These are phyloP conservation scores for Xestia xanthographa DNA, from an alignment of 2,888 invertebrate species.

Conservation along the genomic window DNA sequence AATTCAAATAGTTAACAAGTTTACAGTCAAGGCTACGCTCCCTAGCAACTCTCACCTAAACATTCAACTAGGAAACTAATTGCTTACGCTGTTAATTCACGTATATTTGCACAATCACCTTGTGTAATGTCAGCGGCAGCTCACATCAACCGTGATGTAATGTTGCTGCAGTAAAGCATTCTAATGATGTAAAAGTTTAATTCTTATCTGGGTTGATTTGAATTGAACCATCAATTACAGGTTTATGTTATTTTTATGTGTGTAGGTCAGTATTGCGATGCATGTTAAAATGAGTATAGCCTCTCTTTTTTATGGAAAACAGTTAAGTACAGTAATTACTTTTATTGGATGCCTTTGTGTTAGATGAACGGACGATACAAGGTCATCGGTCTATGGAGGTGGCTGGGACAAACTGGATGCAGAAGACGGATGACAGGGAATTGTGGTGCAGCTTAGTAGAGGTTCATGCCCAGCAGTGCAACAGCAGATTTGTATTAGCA, in stretches of 20 bases:
- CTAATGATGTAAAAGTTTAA: constrained; percentile 61
- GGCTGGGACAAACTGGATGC: not conserved
- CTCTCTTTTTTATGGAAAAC: not conserved
- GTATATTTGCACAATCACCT: constrained; percentile 65
- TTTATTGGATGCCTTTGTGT: not conserved
- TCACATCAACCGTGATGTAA: constrained; percentile 64
- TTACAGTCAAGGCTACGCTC: constrained; percentile 44
- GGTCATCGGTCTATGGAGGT: not conserved
- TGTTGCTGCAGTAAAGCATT: constrained; percentile 35
- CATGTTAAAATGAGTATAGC: not conserved
- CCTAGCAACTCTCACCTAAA: constrained; percentile 34
- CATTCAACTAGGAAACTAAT: constrained; percentile 55
- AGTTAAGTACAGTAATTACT: not conserved
- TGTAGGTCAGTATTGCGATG: constrained; percentile 8
- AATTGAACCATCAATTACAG: constrained; percentile 23
- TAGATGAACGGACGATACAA: not conserved
- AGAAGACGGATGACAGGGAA: not conserved
- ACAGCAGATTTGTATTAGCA: too few relatives aligned
- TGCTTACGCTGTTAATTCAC: constrained; percentile 48
- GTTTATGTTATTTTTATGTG: not conserved
- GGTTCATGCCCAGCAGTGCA: not conserved
- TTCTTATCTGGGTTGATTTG: constrained; percentile 44
- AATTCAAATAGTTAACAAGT: constrained; percentile 31
- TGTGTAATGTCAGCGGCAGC: constrained; percentile 59
- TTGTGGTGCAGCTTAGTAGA: not conserved